Evolutionary conservation across 2,113 vertebrate genomes (phyloP), one percentile per base, ranked within the genome.

Genomic region (Semnornis frantzii): DNA sequence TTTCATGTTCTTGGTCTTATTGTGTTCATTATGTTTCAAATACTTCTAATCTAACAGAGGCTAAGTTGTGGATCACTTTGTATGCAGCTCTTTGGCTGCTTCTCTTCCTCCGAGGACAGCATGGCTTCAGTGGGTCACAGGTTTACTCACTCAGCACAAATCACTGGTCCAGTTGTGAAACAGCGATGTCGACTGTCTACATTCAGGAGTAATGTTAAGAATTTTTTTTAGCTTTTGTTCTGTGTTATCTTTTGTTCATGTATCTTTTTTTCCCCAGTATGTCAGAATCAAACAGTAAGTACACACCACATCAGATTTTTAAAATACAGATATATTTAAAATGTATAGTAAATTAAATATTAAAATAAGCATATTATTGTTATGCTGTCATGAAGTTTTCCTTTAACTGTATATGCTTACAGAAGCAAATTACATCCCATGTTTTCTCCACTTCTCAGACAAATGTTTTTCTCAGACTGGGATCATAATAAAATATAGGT

Each of bases 141-240:
- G 3, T 86, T 85, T 90, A 58, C 31, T 89, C 94, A 60, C 44
- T 85, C 72, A 83, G 92, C 76, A 68, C 15, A 70, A 91, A n/a
- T 83, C 54, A 58, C 25, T 57, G 62, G 33, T 64, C 37, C 31
- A 60, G 6, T 23, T 80, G 31, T 81, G 31, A 83, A 93, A 88
- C 30, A 92, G n/a, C 54, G 82, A 34, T 63, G 52, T 66, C 92
- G 39, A 66, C 75, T 59, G 31, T 33, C 15, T 60, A 37, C 84
- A 28, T 71, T 39, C 48, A 54, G 62, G 31, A 88, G 78, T 90
- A 92, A 73, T 13, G 12, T 52, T 17, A 60, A 23, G 16, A 64
- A 90, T 21, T 52, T 66, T 79, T 46, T 4, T 16, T 46, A 70
- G 20, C 21, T 87, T 58, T 94, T 89, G 63, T 12, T 37, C 44